phyloP scores from a whole-genome alignment of 2,888 invertebrate genomes.

The Drosophila greeni region DNA sequence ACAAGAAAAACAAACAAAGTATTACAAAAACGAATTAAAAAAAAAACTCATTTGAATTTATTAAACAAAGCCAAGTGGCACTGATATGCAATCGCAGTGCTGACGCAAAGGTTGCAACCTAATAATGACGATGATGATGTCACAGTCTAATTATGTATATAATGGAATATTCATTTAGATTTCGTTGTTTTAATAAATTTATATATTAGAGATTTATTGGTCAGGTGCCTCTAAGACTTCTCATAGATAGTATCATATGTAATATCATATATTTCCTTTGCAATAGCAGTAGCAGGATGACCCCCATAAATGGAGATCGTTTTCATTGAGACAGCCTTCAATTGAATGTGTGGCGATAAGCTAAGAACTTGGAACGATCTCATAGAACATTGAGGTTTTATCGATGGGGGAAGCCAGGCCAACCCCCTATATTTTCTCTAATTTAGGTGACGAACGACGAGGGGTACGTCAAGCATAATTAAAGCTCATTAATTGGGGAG shows the following conservation, averaged over 20 bases:
- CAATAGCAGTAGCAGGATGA: neutral
- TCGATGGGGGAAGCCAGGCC: constrained; percentile 9
- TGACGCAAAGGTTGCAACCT: constrained; percentile 7
- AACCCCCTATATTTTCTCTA: constrained; percentile 6
- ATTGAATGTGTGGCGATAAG: constrained; percentile 42
- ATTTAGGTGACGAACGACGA: constrained; percentile 21
- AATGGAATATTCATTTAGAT: neutral
- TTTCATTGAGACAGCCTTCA: constrained; percentile 33
- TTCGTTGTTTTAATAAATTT: neutral
- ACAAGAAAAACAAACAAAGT: neutral
- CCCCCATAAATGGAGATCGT: constrained; percentile 39
- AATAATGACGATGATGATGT: constrained; percentile 4
- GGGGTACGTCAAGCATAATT: constrained; percentile 35
- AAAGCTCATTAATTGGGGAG: constrained; percentile 32
- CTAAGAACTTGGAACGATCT: constrained; percentile 11
- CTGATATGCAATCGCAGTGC: constrained; percentile 23
- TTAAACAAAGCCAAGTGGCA: constrained; percentile 1
- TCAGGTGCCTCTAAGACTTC: neutral
- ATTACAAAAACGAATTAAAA: constrained; percentile 6
- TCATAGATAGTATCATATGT: neutral
- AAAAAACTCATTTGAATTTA: constrained; percentile 5
- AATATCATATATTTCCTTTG: neutral
- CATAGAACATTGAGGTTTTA: constrained; percentile 1
- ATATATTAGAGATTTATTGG: neutral
- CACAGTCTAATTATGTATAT: constrained; percentile 3